Base-by-base conservation (phyloP, 2,888 invertebrate genomes). In the Eristalis intricaria region DNA sequence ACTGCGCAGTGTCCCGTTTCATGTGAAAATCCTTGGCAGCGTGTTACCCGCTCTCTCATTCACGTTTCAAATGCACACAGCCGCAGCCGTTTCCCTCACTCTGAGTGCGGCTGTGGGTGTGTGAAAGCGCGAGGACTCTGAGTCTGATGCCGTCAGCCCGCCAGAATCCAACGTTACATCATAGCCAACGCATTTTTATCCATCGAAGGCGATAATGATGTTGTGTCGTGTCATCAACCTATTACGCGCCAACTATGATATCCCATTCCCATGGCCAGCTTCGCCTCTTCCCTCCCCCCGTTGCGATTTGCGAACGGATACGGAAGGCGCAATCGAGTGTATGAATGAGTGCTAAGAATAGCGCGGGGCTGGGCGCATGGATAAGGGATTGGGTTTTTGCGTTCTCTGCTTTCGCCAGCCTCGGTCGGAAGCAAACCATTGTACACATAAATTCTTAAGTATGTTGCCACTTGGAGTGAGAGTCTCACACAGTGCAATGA, bases 221-320 rank as follows among this genome's bases (percentile, higher is more conserved):
- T 85, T 38, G 43, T 68, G 40, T 85, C 81, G 76, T 81, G 84
- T 81, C 76, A 85, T 81, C 81, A 73, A 85, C 81, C 76, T 81
- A 85, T 85, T 85, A 81, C 85, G 76, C 69, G 50, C 58, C 40
- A 11, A 50, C 50, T n/a, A 19, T 19, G 50, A 50, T 50, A 50
- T 50, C 19, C 50, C 50, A 19, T n/a, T 8, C 50, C 19, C 32
- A 32, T 4, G 32, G 32, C 8, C 8, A 32, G 32, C 32, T 32
- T 32, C 32, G 8, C 8, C 32, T 7, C 32, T 26, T 26, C 8
- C 4, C 5, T 2, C 0, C 29, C 29, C 29, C 4, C 29, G 43
- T 50, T n/a, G 43, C 43, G n/a, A 43, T 5, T 35, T 35, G 35
- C 35, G 35, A 35, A 8, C 35, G 35, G 35, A 11, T 29, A 43